A percentile compares a stretch with the other conserved stretches of the same genome.
Evolutionary conservation across 2,113 vertebrate genomes (phyloP).

Genomic region (Cricetomys ansorgei): DNA sequence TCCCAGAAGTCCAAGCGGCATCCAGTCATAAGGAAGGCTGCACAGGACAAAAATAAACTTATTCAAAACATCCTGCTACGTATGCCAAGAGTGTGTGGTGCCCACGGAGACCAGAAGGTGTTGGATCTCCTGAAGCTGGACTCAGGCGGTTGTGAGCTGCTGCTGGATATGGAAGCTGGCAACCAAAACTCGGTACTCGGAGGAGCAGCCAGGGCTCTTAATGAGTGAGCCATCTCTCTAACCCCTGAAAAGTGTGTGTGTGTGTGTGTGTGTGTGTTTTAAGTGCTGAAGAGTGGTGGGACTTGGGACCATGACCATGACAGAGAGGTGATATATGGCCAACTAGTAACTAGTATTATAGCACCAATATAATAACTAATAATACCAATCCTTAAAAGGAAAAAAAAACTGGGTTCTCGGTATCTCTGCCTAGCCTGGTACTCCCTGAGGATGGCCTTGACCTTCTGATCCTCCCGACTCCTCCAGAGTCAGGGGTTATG

Average conservation of each 20-base stretch:
- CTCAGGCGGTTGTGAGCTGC: not conserved
- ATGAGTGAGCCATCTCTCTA: not conserved
- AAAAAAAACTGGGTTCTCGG: not conserved
- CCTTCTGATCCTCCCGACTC: not conserved
- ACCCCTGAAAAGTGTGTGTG: too few relatives aligned
- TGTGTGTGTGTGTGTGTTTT: not conserved
- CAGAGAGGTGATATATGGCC: not conserved
- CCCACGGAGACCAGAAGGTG: not conserved
- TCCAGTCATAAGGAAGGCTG: too few relatives aligned
- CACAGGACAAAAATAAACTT: too few relatives aligned
- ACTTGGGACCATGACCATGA: not conserved
- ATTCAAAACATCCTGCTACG: too few relatives aligned
- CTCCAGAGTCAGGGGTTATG: not conserved
- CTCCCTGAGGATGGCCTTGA: not conserved
- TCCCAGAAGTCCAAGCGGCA: too few relatives aligned
- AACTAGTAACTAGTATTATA: too few relatives aligned
- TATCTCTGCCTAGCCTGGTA: not conserved
- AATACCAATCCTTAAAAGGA: not conserved
- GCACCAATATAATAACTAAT: too few relatives aligned
- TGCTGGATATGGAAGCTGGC: not conserved
- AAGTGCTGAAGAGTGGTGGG: not conserved
- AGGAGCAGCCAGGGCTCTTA: not conserved
- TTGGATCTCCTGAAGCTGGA: not conserved
- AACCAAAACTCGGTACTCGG: not conserved
- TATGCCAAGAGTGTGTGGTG: not conserved